These are phyloP conservation scores for Ecdyonurus torrentis DNA, from an alignment of 2,888 invertebrate species.

Conservation along the genomic window DNA sequence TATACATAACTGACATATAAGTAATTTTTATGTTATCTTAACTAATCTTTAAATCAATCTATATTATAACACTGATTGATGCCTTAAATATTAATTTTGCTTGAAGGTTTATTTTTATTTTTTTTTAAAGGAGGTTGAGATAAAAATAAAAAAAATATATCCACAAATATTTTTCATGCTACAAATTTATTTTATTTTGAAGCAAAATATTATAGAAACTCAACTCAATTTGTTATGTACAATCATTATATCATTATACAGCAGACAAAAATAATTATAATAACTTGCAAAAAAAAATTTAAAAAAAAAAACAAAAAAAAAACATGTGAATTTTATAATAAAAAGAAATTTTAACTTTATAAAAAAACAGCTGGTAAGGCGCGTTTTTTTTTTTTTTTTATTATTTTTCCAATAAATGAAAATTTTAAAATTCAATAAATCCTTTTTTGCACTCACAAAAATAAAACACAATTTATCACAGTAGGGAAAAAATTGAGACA, in stretches of 20 bases:
- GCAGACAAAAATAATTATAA: no score
- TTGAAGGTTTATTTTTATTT: no score
- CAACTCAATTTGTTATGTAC: conserved; percentile 31
- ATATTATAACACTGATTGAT: no score
- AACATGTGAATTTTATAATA: no score
- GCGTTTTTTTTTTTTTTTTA: background rate
- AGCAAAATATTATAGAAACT: conserved; percentile 36
- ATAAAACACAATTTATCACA: background rate
- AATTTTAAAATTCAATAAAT: no score
- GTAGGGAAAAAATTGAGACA: conserved; percentile 4
- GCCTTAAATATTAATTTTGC: no score
- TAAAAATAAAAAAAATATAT: conserved; percentile 12
- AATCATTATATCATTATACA: conserved; percentile 9
- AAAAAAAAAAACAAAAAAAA: no score
- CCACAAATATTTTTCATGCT: conserved; percentile 24
- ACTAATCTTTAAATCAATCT: no score
- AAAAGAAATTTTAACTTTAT: no score
- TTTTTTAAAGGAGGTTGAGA: conserved; percentile 5
- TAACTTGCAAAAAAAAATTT: no score
- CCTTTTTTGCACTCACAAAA: background rate
- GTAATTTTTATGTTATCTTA: no score
- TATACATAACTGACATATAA: no score
- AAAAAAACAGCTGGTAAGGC: background rate
- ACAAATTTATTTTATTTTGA: conserved; percentile 42
- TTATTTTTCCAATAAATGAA: background rate